These are phyloP conservation scores for Corythoichthys haematopterus DNA, from an alignment of 2,113 vertebrate species.

Conservation along the genomic window DNA sequence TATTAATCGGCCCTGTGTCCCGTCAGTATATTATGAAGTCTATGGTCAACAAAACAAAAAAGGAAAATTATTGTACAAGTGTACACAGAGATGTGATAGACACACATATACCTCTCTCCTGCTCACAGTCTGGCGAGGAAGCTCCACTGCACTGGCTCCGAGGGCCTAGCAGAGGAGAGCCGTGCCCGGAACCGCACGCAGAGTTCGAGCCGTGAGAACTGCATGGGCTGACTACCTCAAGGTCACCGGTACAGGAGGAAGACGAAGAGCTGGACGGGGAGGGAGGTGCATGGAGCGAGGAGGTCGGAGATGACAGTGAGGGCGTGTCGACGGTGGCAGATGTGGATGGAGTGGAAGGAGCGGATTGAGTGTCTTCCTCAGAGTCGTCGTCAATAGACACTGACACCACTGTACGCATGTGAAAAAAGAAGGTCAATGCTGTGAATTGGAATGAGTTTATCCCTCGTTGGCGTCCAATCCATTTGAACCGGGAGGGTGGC, in stretches of 20 bases:
- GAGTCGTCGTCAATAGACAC: slow-evolving; percentile 92
- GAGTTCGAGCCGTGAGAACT: slow-evolving; percentile 61
- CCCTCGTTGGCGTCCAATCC: no score
- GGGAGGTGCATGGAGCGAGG: slow-evolving; percentile 37
- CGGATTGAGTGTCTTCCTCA: slow-evolving; percentile 83
- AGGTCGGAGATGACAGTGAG: slow-evolving; percentile 53
- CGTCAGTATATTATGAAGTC: no score
- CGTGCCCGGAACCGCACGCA: slow-evolving; percentile 74
- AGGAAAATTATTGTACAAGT: no score
- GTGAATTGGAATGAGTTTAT: no score
- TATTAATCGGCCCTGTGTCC: no score
- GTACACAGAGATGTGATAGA: no score
- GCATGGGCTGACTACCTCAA: slow-evolving; percentile 75
- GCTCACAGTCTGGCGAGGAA: slow-evolving; percentile 92
- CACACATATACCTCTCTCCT: slow-evolving; percentile 92
- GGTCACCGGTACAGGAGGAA: slow-evolving; percentile 59
- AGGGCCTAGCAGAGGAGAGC: slow-evolving; percentile 84
- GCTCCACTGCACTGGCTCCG: slow-evolving; percentile 95
- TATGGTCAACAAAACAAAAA: no score
- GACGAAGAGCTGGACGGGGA: slow-evolving; percentile 27
- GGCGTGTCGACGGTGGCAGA: slow-evolving; percentile 70
- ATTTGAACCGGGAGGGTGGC: no score
- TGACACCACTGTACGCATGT: slow-evolving; percentile 80
- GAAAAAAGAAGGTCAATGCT: no score
- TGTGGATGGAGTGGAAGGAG: slow-evolving; percentile 63